Evolutionary conservation across 2,797 vertebrate species (phyloP), one percentile per base, ranked within the genome.

Genomic region (Arrhamphus sclerolepis): DNA sequence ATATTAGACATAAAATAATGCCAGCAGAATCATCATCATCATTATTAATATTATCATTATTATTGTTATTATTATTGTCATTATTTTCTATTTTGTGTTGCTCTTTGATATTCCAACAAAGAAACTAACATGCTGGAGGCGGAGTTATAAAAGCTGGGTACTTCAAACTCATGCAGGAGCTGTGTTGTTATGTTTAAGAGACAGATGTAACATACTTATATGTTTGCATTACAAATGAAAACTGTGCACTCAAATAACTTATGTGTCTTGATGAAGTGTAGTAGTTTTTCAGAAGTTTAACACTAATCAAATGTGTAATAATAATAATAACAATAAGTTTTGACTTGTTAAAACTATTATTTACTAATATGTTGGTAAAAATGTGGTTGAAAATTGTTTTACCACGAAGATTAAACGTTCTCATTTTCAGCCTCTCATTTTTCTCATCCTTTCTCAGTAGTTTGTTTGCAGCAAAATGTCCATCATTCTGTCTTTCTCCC

Each of bases 41-140:
- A 44, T 82, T 87, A 78, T 66, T 78, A 81, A 78, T 64, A 77
- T n/a, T n/a, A n/a, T n/a, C 76, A 67, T 29, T 50, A 49, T 66
- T 51, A 60, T 77, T 66, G 77, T 82, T 66, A 77, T 70, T 16
- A 66, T 84, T 85, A 77, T 82, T 71, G 48, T 17, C 8, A 19
- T 31, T 66, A 22, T 21, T 61, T 13, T 31, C 70, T 75, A 72
- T 82, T 82, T 79, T 70, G 28, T 46, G 46, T 29, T 59, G 53
- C 60, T 57, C 47, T 55, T 54, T 66, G 56, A 47, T 56, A 63
- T 62, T 29, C 4, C 17, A 16, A 54, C n/a, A n/a, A n/a, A n/a
- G n/a, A n/a, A n/a, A n/a, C n/a, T n/a, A n/a, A n/a, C n/a, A n/a
- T n/a, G n/a, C n/a, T n/a, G n/a, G n/a, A n/a, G n/a, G n/a, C n/a